These are phyloP conservation scores for Tridacna gigas DNA, from an alignment of 2,888 invertebrate genomes.

Conservation along the genomic window DNA sequence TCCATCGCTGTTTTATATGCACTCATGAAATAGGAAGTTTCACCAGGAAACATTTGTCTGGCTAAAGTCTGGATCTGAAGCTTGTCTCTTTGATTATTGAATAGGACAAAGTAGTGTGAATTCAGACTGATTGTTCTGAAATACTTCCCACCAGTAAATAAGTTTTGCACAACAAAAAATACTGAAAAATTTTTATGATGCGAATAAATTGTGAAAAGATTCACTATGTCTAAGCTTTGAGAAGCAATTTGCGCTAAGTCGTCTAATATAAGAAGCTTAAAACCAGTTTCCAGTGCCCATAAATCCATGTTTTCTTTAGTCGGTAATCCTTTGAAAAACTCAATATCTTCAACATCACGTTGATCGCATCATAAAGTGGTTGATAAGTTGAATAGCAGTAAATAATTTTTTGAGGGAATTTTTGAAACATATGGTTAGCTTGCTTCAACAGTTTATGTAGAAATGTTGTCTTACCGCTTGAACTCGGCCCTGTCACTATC, in stretches of 20 bases:
- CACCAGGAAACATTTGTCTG: constrained; percentile 56
- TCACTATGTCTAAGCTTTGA: constrained; percentile 50
- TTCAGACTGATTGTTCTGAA: constrained; percentile 61
- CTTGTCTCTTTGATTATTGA: constrained; percentile 52
- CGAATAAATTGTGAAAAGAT: constrained; percentile 48
- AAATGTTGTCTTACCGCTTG: constrained; percentile 47
- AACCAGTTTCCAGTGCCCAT: constrained; percentile 43
- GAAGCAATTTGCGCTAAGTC: constrained; percentile 53
- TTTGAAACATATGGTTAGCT: constrained; percentile 34
- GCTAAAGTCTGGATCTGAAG: constrained; percentile 61
- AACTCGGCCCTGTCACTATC: constrained; percentile 46
- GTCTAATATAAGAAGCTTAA: constrained; percentile 58
- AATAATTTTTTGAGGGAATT: constrained; percentile 32
- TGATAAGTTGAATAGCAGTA: constrained; percentile 46
- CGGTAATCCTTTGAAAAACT: constrained; percentile 53
- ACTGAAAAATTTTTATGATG: constrained; percentile 59
- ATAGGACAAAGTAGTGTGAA: constrained; percentile 61
- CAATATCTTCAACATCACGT: constrained; percentile 21
- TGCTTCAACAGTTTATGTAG: constrained; percentile 40
- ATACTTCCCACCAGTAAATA: constrained; percentile 59
- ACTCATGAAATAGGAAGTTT: constrained; percentile 57
- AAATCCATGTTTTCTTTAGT: constrained; percentile 52
- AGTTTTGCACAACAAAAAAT: constrained; percentile 57
- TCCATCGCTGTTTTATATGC: constrained; percentile 44
- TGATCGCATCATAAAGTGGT: constrained; percentile 47